A percentile compares a stretch with the other conserved stretches of the same genome.
These are phyloP conservation scores for Todiramphus chloris DNA, from an alignment of 2,113 vertebrate genomes.

Conservation along the genomic window DNA sequence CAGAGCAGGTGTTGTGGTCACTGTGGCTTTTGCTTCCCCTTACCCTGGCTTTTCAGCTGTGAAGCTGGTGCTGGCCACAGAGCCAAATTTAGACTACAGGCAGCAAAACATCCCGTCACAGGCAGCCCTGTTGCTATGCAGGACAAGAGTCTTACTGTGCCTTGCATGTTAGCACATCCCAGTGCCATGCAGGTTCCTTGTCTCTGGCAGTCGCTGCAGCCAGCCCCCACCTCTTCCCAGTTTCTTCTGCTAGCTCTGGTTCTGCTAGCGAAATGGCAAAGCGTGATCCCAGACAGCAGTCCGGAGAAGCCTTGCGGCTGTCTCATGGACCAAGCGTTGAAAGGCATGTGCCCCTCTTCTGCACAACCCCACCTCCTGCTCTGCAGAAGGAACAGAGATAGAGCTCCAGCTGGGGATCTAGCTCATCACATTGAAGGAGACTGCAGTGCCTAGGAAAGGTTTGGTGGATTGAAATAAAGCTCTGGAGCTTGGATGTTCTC, in stretches of 20 bases:
- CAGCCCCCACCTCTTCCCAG: background rate
- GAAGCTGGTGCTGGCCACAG: background rate
- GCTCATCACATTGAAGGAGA: background rate
- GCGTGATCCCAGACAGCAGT: background rate
- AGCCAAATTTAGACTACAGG: background rate
- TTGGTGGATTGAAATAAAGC: background rate
- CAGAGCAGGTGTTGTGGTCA: constrained; percentile 23
- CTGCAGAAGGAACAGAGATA: background rate
- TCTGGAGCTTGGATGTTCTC: background rate
- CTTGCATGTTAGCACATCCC: rapidly evolving
- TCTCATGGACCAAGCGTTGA: background rate
- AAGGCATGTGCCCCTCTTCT: background rate
- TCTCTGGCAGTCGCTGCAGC: background rate
- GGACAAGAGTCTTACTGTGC: background rate
- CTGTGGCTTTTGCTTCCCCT: constrained; percentile 7
- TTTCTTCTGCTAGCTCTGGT: background rate
- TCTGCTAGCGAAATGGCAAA: background rate
- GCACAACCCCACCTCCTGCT: background rate
- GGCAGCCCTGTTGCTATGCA: background rate
- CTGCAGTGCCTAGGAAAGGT: background rate
- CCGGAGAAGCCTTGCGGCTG: rapidly evolving
- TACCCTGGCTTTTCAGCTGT: background rate
- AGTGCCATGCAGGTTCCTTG: rapidly evolving
- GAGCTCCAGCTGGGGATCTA: background rate
- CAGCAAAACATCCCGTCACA: background rate